A percentile compares a stretch with the other conserved stretches of the same genome.
phyloP scores from a whole-genome alignment of 2,113 vertebrate species.

The Phalacrocorax brasilianus region DNA sequence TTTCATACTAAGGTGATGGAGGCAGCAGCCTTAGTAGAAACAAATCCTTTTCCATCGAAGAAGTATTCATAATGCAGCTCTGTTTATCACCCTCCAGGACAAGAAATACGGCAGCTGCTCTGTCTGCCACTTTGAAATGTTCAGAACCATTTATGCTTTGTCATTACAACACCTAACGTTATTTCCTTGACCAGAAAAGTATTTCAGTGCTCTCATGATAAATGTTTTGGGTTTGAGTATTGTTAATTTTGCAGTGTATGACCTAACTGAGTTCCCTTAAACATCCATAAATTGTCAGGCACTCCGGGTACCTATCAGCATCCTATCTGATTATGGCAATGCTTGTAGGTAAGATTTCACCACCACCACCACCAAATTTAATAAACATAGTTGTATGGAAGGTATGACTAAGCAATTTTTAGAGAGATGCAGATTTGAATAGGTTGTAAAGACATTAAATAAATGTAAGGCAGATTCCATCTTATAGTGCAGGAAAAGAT shows the following conservation, averaged over 20 bases:
- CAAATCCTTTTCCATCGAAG: neutral
- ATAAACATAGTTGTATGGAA: neutral
- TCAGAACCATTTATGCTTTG: neutral
- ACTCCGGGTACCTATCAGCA: neutral
- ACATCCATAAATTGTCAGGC: neutral
- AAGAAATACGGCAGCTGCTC: neutral
- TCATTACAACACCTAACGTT: neutral
- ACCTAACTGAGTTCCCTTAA: neutral
- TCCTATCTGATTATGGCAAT: neutral
- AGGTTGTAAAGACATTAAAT: neutral
- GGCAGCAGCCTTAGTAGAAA: neutral
- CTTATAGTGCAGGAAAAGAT: neutral
- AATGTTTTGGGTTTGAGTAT: neutral
- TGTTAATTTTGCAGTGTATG: neutral
- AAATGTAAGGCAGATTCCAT: neutral
- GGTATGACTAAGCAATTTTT: neutral
- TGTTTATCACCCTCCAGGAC: constrained; percentile 26
- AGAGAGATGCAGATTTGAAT: neutral
- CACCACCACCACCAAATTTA: neutral
- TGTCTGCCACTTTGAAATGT: neutral
- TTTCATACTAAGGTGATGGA: neutral
- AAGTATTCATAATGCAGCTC: neutral
- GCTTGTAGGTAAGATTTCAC: neutral
- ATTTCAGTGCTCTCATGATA: constrained; percentile 2
- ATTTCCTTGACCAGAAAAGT: neutral